Conservation (phyloP, 2,797 vertebrate genomes). For the Crocidura indochinensis region DNA sequence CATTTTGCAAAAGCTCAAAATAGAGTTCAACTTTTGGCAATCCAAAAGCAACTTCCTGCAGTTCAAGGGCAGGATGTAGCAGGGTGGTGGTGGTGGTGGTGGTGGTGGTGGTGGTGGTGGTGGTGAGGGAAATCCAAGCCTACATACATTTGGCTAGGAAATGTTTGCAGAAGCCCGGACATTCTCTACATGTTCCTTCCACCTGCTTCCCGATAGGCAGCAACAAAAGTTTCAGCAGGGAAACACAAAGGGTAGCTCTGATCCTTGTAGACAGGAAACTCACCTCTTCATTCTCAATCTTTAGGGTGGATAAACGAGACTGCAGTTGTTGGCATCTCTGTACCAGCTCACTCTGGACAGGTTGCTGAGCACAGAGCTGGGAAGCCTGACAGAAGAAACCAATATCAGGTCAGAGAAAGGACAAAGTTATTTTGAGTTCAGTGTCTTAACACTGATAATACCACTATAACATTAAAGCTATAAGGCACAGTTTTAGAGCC, state of each 20-base stretch:
- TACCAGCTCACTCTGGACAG: constrained; percentile 95
- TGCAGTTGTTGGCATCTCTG: constrained; percentile 98
- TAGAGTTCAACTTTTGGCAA: constrained; percentile 84
- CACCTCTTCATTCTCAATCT: constrained; percentile 99
- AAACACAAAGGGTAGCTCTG: constrained; percentile 21
- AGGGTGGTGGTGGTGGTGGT: not conserved
- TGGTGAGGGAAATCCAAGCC: constrained; percentile 74
- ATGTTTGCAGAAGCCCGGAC: constrained; percentile 73
- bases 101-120: not conserved
- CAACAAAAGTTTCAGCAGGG: constrained; percentile 38
- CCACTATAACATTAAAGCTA: constrained; percentile 37
- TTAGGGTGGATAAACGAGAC: constrained; percentile 96
- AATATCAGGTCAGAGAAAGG: constrained; percentile 69
- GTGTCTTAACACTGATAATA: constrained; percentile 31
- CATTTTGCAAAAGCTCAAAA: constrained; percentile 82
- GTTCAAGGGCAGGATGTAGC: constrained; percentile 85
- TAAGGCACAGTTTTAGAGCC: constrained; percentile 51
- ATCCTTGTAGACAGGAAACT: constrained; percentile 58
- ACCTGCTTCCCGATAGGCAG: constrained; percentile 66
- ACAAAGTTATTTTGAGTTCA: constrained; percentile 24
- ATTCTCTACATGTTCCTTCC: constrained; percentile 77
- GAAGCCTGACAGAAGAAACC: constrained; percentile 92
- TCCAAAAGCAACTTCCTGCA: constrained; percentile 81
- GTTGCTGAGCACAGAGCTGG: constrained; percentile 96
- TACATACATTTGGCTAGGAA: constrained; percentile 80